phyloP scores from a whole-genome alignment of 2,113 vertebrate genomes.

The Nerophis lumbriciformis region DNA sequence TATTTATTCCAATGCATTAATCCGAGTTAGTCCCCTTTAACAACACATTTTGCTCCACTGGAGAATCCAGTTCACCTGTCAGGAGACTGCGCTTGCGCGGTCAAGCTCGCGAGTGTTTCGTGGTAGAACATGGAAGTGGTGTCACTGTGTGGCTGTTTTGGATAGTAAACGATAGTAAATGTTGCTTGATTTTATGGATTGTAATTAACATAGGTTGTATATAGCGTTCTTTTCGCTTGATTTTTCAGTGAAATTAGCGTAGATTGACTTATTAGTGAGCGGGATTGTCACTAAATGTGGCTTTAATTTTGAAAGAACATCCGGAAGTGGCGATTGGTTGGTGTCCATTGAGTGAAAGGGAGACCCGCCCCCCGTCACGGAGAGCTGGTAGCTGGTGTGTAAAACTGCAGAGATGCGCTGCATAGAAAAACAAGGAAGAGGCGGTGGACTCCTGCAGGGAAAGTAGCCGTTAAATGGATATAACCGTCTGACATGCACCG shows the following conservation, averaged over 20 bases:
- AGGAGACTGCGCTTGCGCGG: constrained; percentile 73
- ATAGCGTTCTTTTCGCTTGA: not conserved
- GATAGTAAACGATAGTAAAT: not conserved
- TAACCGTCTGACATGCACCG: constrained; percentile 45
- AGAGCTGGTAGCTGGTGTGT: constrained; percentile 53
- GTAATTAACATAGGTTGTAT: not conserved
- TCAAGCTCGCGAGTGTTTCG: constrained; percentile 5
- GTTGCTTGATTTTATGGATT: not conserved
- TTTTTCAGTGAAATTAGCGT: not conserved
- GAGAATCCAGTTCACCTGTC: constrained; percentile 68
- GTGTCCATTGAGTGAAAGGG: constrained; percentile 24
- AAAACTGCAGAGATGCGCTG: constrained; percentile 63
- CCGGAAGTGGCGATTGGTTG: constrained; percentile 25
- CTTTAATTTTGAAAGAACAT: constrained; percentile 40
- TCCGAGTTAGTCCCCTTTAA: constrained; percentile 60
- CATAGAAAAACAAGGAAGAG: constrained; percentile 46
- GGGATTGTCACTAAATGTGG: not conserved
- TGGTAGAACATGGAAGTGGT: constrained; percentile 8
- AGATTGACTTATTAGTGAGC: not conserved
- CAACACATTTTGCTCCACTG: constrained; percentile 43
- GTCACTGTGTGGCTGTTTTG: not conserved
- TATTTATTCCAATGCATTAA: constrained; percentile 10
- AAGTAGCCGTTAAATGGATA: constrained; percentile 39
- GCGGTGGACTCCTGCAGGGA: constrained; percentile 1
- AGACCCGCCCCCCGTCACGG: constrained; percentile 37